A percentile compares a stretch with the other conserved stretches of the same genome.
Evolutionary conservation across 2,888 invertebrate genomes (phyloP).

Genomic region (Sinodicranocentrus sp.): DNA sequence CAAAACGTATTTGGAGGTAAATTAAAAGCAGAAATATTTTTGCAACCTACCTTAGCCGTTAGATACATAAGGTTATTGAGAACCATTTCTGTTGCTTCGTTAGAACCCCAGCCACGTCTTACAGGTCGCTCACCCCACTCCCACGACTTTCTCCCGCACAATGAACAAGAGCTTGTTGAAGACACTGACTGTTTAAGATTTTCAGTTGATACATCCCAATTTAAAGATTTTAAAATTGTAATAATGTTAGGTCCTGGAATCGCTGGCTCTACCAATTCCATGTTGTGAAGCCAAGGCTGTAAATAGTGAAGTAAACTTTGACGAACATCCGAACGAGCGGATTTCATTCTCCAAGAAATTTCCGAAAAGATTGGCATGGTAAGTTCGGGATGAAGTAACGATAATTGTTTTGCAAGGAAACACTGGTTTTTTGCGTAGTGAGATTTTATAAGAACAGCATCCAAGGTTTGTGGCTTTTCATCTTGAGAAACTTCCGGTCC

Average conservation of each 20-base stretch:
- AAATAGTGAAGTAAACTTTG: constrained; percentile 94
- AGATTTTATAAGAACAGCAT: constrained; percentile 87
- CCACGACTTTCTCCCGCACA: constrained; percentile 73
- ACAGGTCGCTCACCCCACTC: constrained; percentile 72
- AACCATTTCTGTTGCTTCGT: constrained; percentile 99
- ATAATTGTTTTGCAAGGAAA: constrained; percentile 93
- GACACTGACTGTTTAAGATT: constrained; percentile 71
- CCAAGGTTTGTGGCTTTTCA: constrained; percentile 87
- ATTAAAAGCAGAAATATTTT: constrained; percentile 6
- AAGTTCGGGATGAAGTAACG: constrained; percentile 96
- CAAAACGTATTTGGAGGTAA: too few relatives aligned
- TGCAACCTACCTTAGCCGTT: constrained; percentile 89
- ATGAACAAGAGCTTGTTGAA: constrained; percentile 74
- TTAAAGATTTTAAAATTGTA: constrained; percentile 69
- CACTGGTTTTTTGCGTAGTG: constrained; percentile 96
- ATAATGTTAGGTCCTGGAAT: constrained; percentile 83
- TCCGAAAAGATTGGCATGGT: constrained; percentile 99
- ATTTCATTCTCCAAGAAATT: constrained; percentile 97
- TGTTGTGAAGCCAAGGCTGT: constrained; percentile 98
- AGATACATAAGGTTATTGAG: constrained; percentile 99
- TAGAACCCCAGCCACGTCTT: constrained; percentile 94
- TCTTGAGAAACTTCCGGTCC: constrained; percentile 78
- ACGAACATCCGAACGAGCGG: constrained; percentile 94
- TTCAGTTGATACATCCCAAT: constrained; percentile 65
- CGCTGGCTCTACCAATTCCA: constrained; percentile 98